Evolutionary conservation across 1,140 invertebrate genomes (phyloP).

Genomic region (Ephestia elutella): DNA sequence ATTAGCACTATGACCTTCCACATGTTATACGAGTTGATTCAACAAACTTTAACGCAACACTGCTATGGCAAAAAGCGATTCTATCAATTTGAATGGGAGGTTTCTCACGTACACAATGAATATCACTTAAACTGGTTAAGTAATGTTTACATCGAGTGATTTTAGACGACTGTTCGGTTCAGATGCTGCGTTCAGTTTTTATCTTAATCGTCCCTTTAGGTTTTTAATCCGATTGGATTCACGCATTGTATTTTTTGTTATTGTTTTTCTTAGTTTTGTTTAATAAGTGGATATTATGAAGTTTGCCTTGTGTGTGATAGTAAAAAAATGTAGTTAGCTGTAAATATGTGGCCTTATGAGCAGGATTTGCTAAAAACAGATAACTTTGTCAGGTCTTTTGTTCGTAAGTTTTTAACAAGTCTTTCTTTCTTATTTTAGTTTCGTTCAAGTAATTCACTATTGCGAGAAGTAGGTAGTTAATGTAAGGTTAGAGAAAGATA

Average conservation of each 20-base stretch:
- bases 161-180: constrained; percentile 12
- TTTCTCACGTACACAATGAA: constrained; percentile 54
- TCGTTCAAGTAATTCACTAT: no score
- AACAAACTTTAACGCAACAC: constrained; percentile 39
- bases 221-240: not conserved
- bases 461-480: no score
- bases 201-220: constrained; percentile 1
- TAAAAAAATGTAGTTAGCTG: not conserved
- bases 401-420: not conserved
- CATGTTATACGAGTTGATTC: constrained; percentile 38
- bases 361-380: not conserved
- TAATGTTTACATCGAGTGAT: constrained; percentile 31
- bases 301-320: constrained; percentile 3
- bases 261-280: not conserved
- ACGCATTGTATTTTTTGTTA: not conserved
- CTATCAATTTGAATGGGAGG: constrained; percentile 47
- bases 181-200: not conserved
- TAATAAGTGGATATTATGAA: not conserved
- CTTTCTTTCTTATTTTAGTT: no score
- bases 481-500: no score
- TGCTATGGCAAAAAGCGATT: constrained; percentile 32
- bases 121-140: constrained; percentile 46
- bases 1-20: constrained; percentile 42
- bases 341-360: not conserved
- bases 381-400: not conserved